A percentile compares a stretch with the other conserved stretches of the same genome.
These are phyloP conservation scores for Heterochromis multidens DNA, from an alignment of 2,113 vertebrate genomes.

Conservation along the genomic window DNA sequence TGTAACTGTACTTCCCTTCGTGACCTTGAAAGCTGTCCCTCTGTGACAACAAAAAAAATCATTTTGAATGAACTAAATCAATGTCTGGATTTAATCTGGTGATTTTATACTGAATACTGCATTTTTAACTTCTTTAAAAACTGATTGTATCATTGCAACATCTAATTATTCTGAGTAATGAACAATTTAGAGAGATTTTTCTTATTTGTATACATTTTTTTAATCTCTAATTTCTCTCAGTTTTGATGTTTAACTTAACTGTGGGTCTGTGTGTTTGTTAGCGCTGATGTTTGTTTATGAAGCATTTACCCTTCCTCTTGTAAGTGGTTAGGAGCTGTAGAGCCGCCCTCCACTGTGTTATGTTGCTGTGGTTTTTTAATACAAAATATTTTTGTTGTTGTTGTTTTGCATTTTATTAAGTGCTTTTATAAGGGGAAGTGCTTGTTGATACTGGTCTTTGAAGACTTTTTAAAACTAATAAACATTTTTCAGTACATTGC, in stretches of 20 bases:
- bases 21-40: background rate
- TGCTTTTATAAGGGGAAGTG: constrained; percentile 90
- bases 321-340: constrained; percentile 83
- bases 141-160: constrained; percentile 80
- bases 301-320: constrained; percentile 79
- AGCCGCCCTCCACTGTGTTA: constrained; percentile 73
- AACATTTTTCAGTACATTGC: constrained; percentile 79
- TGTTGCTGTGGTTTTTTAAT: constrained; percentile 85
- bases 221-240: constrained; percentile 70
- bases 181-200: constrained; percentile 74
- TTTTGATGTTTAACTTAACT: constrained; percentile 72
- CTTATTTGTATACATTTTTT: constrained; percentile 78
- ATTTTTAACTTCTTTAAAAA: constrained; percentile 80
- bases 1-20: background rate
- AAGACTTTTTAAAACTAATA: constrained; percentile 93
- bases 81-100: constrained; percentile 68
- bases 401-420: constrained; percentile 88
- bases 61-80: background rate
- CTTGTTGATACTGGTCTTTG: constrained; percentile 89
- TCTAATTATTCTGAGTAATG: constrained; percentile 78
- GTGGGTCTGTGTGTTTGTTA: constrained; percentile 73
- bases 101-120: constrained; percentile 53
- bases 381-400: constrained; percentile 79
- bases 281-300: constrained; percentile 85
- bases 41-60: background rate